Base-by-base conservation (phyloP, 2,113 vertebrate genomes). In the Neodontobutis hainanensis region DNA sequence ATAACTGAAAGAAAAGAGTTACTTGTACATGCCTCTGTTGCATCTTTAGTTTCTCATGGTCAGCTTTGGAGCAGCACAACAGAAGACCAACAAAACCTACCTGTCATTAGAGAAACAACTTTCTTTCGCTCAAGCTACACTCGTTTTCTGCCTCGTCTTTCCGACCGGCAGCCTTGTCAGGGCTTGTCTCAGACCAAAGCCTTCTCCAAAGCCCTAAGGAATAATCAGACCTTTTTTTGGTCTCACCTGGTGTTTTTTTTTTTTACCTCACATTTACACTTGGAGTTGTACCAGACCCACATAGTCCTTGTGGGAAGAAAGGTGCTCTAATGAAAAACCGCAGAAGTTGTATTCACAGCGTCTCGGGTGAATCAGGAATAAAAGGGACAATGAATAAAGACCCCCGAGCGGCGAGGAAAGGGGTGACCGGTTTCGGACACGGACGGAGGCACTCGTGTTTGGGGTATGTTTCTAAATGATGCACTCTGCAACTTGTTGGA, bases 381-480 rank as follows among this genome's bases (percentile, higher is more conserved):
- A 11, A 4, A 70, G 52, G 72, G 15, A 90, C 71, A 46, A 91
- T 89, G 89, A 90, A 82, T 81, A 92, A 89, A 80, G 89, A 92
- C 27, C 40, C 50, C 36, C 77, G 90, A 11, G 19, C 78, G 44
- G 45, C 62, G 11, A 81, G 87, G 49, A 91, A 85, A 77, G 84
- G 64, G 50, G 49, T 27, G 11, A 65, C 83, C 64, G 81, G 80
- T 44, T 86, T 82, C 5, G 85, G 90, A 63, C 81, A 86, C 8
- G 77, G 82, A 51, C 82, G 90, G 61, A 90, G 91, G 43, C 91
- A 92, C 81, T 92, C 91, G 50, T 92, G 89, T 27, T 81, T 89
- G 75, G 90, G 91, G 91, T 92, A 92, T 40, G 90, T 90, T 71
- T 4, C 47, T 36, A 32, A 69, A 70, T 47, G 51, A 14, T 58